Evolutionary conservation across 2,113 vertebrate species (phyloP).

Genomic region (Lophotis ruficrista): DNA sequence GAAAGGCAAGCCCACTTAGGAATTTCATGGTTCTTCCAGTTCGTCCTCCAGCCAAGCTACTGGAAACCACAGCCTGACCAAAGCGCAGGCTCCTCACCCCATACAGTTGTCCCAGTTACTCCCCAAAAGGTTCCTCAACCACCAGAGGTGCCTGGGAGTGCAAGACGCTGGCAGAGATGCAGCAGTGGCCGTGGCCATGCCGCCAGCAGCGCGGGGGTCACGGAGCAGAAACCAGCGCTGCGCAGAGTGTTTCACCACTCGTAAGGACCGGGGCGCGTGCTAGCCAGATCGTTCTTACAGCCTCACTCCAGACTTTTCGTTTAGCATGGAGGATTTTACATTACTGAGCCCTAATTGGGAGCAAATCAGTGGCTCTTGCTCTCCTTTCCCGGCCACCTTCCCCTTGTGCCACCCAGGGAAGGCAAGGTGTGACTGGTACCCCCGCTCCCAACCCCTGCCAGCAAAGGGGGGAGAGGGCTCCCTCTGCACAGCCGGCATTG

Average conservation of each 20-base stretch:
- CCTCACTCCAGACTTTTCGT: neutral
- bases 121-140: slow-evolving; percentile 48
- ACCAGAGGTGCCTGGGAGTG: slow-evolving; percentile 36
- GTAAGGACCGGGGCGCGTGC: rapidly evolving
- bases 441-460: neutral
- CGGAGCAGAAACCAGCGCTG: neutral
- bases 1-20: neutral
- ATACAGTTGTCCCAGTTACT: slow-evolving; percentile 41
- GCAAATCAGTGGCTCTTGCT: neutral
- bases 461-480: rapidly evolving
- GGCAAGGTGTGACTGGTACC: neutral
- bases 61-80: slow-evolving; percentile 42
- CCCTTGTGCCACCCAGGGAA: neutral
- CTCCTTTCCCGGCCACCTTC: neutral
- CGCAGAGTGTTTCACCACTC: neutral
- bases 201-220: neutral
- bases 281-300: neutral
- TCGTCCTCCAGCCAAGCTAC: slow-evolving; percentile 39
- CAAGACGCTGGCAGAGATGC: slow-evolving; percentile 28
- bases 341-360: neutral
- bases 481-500: rapidly evolving
- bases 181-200: neutral
- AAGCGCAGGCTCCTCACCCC: slow-evolving; percentile 23
- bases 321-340: neutral
- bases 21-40: neutral